A percentile compares a stretch with the other conserved stretches of the same genome.
Evolutionary conservation across 2,113 vertebrate genomes (phyloP).

Genomic region (Porphyrio hochstetteri): DNA sequence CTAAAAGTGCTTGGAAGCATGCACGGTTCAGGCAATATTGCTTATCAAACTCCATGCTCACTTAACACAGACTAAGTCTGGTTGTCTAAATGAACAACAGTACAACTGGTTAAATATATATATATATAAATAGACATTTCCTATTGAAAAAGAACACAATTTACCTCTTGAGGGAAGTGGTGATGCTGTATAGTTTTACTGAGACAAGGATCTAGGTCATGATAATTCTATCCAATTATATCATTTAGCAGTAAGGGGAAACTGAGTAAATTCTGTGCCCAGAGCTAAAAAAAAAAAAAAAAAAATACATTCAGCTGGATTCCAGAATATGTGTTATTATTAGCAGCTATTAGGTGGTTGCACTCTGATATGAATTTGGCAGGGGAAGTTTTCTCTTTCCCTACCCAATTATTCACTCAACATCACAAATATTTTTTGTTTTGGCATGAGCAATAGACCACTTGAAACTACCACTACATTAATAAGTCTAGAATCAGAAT

Average conservation of each 20-base stretch:
- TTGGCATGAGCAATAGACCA: neutral
- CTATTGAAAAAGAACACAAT: neutral
- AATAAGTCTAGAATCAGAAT: neutral
- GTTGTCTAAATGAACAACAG: neutral
- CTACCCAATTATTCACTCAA: neutral
- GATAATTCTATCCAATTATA: too few relatives aligned
- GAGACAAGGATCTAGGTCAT: neutral
- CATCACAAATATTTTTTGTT: neutral
- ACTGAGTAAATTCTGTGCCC: neutral
- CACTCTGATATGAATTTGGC: neutral
- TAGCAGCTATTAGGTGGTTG: neutral
- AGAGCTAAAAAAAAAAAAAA: neutral
- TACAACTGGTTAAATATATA: neutral
- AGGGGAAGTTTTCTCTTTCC: neutral
- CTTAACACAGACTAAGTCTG: neutral
- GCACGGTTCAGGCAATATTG: neutral
- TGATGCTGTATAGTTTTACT: neutral
- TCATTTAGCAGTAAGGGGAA: neutral
- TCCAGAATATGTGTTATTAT: neutral
- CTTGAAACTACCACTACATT: neutral
- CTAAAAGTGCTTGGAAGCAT: neutral
- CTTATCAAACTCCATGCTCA: neutral
- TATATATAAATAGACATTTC: neutral
- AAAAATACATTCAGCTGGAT: neutral
- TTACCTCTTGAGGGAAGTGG: neutral